Conservation (phyloP, 2,888 invertebrate genomes). For the Aphelenchoides bicaudatus region DNA sequence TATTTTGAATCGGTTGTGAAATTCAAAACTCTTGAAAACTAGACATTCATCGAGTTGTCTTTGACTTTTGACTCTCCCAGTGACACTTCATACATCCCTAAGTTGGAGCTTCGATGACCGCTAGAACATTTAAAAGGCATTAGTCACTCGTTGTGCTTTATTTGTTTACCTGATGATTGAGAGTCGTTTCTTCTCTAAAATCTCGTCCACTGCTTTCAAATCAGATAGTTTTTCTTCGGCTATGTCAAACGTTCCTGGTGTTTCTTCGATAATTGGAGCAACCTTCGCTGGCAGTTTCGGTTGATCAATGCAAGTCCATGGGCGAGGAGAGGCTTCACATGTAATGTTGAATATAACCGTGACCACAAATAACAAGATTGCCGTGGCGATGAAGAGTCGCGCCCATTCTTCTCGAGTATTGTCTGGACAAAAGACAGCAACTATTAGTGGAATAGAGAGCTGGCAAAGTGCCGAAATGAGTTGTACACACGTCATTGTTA, state of each 20-base stretch:
- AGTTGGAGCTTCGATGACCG: too few relatives aligned
- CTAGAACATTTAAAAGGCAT: too few relatives aligned
- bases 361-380: constrained; percentile 26
- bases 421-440: constrained; percentile 12
- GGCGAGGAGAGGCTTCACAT: constrained; percentile 31
- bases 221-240: background rate
- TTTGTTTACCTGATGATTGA: constrained; percentile 13
- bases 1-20: too few relatives aligned
- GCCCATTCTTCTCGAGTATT: constrained; percentile 28
- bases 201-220: constrained; percentile 2
- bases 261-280: background rate
- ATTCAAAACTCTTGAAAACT: too few relatives aligned
- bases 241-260: background rate
- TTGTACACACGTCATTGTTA: constrained; percentile 13
- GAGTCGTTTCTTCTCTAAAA: constrained; percentile 6
- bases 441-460: constrained; percentile 6
- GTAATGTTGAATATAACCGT: constrained; percentile 33
- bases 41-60: too few relatives aligned
- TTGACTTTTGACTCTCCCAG: too few relatives aligned
- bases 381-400: constrained; percentile 27
- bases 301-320: constrained; percentile 23
- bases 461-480: background rate
- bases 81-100: too few relatives aligned
- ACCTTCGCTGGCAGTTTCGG: background rate
- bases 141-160: too few relatives aligned